Evolutionary conservation across 1,140 invertebrate species (phyloP), one percentile per base, ranked within the genome.

Genomic region (Rhopalosiphum maidis): DNA sequence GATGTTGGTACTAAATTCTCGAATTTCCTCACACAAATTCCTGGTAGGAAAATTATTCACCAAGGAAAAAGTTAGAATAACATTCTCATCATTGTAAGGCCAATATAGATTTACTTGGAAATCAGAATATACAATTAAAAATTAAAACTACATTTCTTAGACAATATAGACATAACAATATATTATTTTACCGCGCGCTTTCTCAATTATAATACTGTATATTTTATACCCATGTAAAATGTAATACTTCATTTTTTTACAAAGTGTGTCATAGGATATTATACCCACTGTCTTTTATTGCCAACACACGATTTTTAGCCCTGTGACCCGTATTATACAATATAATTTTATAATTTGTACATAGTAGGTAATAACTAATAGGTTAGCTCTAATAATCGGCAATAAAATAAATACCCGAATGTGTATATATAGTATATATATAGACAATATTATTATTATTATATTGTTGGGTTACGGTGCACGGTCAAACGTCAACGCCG

Each of bases 191-290:
- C n/a, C n/a, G 8, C 23, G 30, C 60, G 4, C 60, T 77, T 18
- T 77, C 60, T 77, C 60, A n/a, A 18, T 77, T 77, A 41, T 41
- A 5, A 1, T 77, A n/a, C 60, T n/a, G n/a, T 77, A n/a, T n/a
- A 77, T 18, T 18, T 11, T 68, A n/a, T 68, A n/a, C 15, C n/a
- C 30, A n/a, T 77, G 30, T 77, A 77, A n/a, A 77, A 77, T n/a
- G 23, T n/a, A n/a, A 77, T 77, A n/a, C 30, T n/a, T 77, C 18
- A n/a, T 77, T 77, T 77, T 41, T 77, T 77, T 77, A 77, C 60
- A 77, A 77, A 77, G 60, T 77, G 15, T 77, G 60, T 77, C 60
- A 77, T 77, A n/a, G n/a, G n/a, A 77, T 77, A 77, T 77, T 77
- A 77, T 77, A 77, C 60, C 11, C 2, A n/a, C 15, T 6, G 15